phyloP scores from a whole-genome alignment of 1,140 invertebrate genomes.

The Arctopsyche grandis region DNA sequence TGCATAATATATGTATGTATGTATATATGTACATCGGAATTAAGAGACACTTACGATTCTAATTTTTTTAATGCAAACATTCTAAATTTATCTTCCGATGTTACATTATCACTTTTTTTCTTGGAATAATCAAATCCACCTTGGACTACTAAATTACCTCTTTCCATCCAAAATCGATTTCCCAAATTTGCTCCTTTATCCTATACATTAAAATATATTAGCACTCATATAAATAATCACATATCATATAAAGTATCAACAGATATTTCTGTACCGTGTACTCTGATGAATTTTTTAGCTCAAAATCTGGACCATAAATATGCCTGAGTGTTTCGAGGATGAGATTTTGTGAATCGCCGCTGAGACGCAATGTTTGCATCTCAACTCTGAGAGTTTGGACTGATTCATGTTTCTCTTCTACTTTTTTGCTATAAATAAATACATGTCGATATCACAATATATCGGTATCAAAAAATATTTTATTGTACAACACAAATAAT shows the following conservation, averaged over 20 bases:
- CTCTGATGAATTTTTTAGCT: conserved; percentile 65
- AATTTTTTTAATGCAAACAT: conserved; percentile 76
- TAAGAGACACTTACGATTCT: conserved; percentile 67
- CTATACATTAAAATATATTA: conserved; percentile 57
- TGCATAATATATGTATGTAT: neutral
- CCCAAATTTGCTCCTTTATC: conserved; percentile 74
- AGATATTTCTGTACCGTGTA: conserved; percentile 63
- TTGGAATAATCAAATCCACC: conserved; percentile 74
- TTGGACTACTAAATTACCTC: conserved; percentile 76
- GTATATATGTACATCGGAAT: neutral
- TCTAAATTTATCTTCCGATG: conserved; percentile 70
- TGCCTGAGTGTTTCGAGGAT: conserved; percentile 76
- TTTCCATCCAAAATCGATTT: conserved; percentile 78
- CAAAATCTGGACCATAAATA: conserved; percentile 75
- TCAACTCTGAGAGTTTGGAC: conserved; percentile 72
- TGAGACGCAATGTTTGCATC: conserved; percentile 74
- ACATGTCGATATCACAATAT: neutral
- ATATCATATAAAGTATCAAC: no score
- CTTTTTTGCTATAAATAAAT: conserved; percentile 57
- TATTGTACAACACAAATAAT: conserved; percentile 33
- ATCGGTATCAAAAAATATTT: conserved; percentile 33
- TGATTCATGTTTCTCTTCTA: conserved; percentile 61
- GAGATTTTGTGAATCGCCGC: conserved; percentile 72
- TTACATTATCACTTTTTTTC: conserved; percentile 63
- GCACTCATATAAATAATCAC: neutral